These are phyloP conservation scores for Oryzias dopingdopingensis DNA, from an alignment of 2,797 vertebrate species.

Conservation along the genomic window DNA sequence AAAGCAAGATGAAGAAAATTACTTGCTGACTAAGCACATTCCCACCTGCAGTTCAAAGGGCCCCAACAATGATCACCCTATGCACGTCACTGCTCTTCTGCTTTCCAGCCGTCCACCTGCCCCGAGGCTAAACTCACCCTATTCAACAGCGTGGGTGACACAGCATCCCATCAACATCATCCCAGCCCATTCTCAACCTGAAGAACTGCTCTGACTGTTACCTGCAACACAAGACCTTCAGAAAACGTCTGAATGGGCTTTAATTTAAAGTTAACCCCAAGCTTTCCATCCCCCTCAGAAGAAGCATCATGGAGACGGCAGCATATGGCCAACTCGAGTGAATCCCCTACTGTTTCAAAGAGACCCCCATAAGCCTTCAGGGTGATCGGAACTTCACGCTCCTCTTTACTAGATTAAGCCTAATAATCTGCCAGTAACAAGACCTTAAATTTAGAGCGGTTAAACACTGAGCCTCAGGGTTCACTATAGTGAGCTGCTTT, in stretches of 20 bases:
- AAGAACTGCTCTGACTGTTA: conserved; percentile 35
- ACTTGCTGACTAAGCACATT: conserved; percentile 77
- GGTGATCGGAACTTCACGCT: conserved; percentile 71
- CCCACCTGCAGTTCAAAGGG: conserved; percentile 77
- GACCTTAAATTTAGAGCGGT: conserved; percentile 71
- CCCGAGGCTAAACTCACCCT: conserved; percentile 58
- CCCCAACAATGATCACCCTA: conserved; percentile 63
- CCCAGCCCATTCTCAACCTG: conserved; percentile 40
- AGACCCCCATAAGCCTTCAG: conserved; percentile 60
- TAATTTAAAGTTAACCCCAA: conserved; percentile 48
- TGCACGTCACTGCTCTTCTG: conserved; percentile 51
- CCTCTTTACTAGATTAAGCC: conserved; percentile 78
- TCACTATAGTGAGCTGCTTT: conserved; percentile 46
- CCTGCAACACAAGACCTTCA: conserved; percentile 67
- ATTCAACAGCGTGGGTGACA: conserved; percentile 56
- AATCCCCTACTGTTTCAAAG: conserved; percentile 75
- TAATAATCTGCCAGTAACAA: conserved; percentile 81
- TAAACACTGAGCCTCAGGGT: conserved; percentile 54
- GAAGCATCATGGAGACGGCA: conserved; percentile 35
- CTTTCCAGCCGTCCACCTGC: conserved; percentile 46
- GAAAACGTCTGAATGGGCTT: conserved; percentile 64
- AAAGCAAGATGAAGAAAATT: conserved; percentile 63
- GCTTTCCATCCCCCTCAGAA: conserved; percentile 41
- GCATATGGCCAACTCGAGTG: conserved; percentile 64
- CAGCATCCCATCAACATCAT: conserved; percentile 56